Base-by-base conservation (phyloP, 2,888 invertebrate genomes). In the Agrochola lota region DNA sequence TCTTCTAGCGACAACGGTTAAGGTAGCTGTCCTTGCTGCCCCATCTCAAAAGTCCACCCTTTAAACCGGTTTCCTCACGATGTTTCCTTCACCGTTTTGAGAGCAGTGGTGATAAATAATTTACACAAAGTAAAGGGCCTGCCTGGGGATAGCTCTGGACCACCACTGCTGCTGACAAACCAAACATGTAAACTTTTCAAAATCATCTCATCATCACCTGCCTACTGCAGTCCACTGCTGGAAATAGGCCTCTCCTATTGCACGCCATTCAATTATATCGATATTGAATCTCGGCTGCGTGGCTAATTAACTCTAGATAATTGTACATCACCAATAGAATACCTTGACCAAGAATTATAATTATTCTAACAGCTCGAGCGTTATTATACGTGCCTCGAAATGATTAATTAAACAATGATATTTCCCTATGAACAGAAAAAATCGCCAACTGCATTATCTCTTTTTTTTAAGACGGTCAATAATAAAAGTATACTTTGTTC, bases 311-410 rank as follows among this genome's bases (percentile, higher is more conserved):
- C 43, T 4, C 30, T 62, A 62, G 43, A 74, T 26, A 74, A 74
- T 74, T 57, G 3, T n/a, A 40, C 23, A 49, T 74, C 76, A 52
- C 17, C 6, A 30, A 74, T 35, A 35, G 26, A 20, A n/a, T 35
- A 77, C 52, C 52, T 76, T 76, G 75, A 77, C 23, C 60, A 30
- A 40, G 40, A 43, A 30, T 49, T 23, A 62, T 59, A 74, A 23
- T 74, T 75, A 60, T 74, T 62, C 40, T 49, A 26, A 60, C 26
- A 30, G 40, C 17, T 30, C 26, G 1, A 40, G 23, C 4, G 8
- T 67, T 67, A 26, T 52, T 60, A 49, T n/a, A 17, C 17, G 26
- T 35, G 26, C 11, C 26, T 26, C 5, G 46, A 74, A 74, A 30
- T 57, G 8, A 46, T 74, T 43, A 11, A 43, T 40, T 30, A 40